Percentiles rank a stretch among this genome's conserved stretches.
Conservation (phyloP, 2,113 vertebrate genomes). For the Phodopus roborovskii region DNA sequence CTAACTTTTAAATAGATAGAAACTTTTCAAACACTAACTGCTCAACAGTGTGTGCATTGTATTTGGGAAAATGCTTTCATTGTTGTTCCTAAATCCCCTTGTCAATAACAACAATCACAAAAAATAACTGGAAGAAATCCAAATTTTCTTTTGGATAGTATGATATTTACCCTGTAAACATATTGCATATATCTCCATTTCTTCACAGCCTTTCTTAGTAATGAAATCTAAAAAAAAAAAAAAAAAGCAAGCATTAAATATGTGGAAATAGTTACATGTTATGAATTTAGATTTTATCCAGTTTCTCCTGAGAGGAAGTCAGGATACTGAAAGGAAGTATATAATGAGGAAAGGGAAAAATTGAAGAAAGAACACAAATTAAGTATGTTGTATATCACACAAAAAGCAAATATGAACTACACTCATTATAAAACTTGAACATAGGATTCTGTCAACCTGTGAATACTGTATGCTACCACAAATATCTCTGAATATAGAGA, state of each 20-base stretch:
- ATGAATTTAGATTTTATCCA: neutral
- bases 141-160: neutral
- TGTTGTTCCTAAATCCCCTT: neutral
- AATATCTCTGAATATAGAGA: neutral
- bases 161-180: neutral
- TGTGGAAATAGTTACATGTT: neutral
- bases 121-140: neutral
- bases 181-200: neutral
- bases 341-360: neutral
- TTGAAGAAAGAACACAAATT: neutral
- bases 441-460: neutral
- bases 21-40: neutral
- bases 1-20: no score
- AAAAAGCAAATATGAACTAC: neutral
- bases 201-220: neutral
- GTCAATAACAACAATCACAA: neutral
- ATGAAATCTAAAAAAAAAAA: neutral
- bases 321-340: neutral
- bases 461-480: neutral
- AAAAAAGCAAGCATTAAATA: neutral
- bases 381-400: no score
- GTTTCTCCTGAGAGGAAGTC: neutral
- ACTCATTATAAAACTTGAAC: neutral
- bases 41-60: neutral
- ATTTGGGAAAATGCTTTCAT: neutral